Base-by-base conservation (phyloP, 2,888 invertebrate species). In the Hesperia comma region DNA sequence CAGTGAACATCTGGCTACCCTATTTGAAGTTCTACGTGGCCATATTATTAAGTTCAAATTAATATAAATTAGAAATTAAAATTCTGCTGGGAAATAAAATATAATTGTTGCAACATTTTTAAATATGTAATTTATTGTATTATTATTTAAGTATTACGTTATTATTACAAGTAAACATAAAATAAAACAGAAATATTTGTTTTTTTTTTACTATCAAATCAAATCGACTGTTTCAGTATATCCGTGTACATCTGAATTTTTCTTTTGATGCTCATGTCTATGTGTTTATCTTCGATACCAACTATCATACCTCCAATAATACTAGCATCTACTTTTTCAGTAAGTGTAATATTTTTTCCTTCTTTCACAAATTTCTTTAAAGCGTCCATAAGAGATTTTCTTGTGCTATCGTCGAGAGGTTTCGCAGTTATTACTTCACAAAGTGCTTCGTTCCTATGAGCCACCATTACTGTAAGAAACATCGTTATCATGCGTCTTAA, bases 341-440 rank as follows among this genome's bases (percentile, higher is more conserved):
- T 85, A 0, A 91, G 78, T 26, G 79, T 75, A 14, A 90, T 85
- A 19, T 84, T 85, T 72, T 89, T 88, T 2, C 75, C 83, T 37
- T 74, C 78, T 71, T 85, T 79, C 0, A 86, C 83, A 19, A 88
- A 83, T 56, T 83, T 87, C 67, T 79, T 75, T 0, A 91, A 72
- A 1, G 86, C 84, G 0, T 75, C 78, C 74, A 86, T 77, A 1
- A 90, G 79, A 14, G 81, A 68, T 3, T 71, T 70, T 0, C 84
- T 77, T 0, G 78, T 75, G 5, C 61, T 58, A 0, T 79, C 77
- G 7, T 87, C 86, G 0, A 90, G 80, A 5, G 87, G 85, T 32
- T 82, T 81, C 1, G 90, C 88, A 1, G 90, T 90, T 58, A 90
- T 89, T 0, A 90, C 88, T 70, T 90, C 90, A 68, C 90, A 90